phyloP scores from a whole-genome alignment of 2,888 invertebrate genomes.

The Galeopsomyia nigrocyanea region DNA sequence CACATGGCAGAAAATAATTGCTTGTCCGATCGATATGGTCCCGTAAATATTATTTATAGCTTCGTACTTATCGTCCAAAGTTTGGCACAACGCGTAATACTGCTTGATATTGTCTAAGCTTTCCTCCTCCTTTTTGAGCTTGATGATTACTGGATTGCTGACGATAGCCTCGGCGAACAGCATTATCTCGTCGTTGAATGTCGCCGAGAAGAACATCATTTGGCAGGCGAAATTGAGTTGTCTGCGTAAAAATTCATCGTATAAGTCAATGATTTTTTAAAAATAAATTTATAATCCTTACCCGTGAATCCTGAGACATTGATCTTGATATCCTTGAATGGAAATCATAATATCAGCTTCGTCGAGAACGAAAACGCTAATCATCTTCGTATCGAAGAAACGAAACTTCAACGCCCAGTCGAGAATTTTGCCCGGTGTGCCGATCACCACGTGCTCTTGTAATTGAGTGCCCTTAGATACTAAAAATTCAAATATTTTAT shows the following conservation, averaged over 20 bases:
- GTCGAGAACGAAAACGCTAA: slow-evolving; percentile 94
- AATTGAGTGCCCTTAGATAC: too few species aligned
- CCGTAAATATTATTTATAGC: slow-evolving; percentile 97
- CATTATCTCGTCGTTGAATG: slow-evolving; percentile 94
- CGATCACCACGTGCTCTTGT: too few species aligned
- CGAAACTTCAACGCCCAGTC: not conserved
- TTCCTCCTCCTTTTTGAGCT: slow-evolving; percentile 91
- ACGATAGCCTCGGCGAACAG: slow-evolving; percentile 96
- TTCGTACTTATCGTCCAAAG: slow-evolving; percentile 88
- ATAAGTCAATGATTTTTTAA: too few species aligned
- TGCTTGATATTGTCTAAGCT: slow-evolving; percentile 97
- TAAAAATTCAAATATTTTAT: too few species aligned
- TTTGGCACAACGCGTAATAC: slow-evolving; percentile 91
- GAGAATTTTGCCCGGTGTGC: too few species aligned
- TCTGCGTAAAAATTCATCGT: slow-evolving; percentile 61
- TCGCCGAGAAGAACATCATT: slow-evolving; percentile 99
- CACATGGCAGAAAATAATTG: slow-evolving; percentile 91
- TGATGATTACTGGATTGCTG: slow-evolving; percentile 89
- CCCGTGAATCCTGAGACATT: slow-evolving; percentile 95
- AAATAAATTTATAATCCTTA: slow-evolving; percentile 60
- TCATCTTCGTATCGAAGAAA: slow-evolving; percentile 87
- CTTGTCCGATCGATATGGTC: slow-evolving; percentile 95
- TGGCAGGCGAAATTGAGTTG: slow-evolving; percentile 84
- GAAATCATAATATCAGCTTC: slow-evolving; percentile 99
- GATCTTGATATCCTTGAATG: slow-evolving; percentile 97